Percentiles rank a stretch among this genome's conserved stretches.
Conservation (phyloP, 1,140 invertebrate species). For the Sinonovacula constricta region DNA sequence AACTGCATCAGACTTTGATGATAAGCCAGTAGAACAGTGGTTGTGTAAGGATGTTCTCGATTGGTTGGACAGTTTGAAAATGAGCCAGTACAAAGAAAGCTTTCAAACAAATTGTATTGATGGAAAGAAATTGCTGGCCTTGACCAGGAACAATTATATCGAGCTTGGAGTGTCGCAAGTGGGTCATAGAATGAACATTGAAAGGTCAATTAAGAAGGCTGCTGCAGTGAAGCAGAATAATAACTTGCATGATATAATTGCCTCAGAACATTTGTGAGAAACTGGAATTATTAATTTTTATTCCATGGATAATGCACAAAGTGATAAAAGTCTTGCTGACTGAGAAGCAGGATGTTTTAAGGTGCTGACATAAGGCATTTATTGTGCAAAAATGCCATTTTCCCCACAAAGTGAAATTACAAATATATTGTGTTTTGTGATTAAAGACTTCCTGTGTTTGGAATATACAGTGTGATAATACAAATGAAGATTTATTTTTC, state of each 20-base stretch:
- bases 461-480: too few relatives aligned
- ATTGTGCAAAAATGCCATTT: too few relatives aligned
- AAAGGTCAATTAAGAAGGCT: slow-evolving; percentile 76
- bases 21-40: slow-evolving; percentile 71
- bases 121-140: slow-evolving; percentile 70
- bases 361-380: too few relatives aligned
- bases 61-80: slow-evolving; percentile 75
- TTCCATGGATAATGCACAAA: too few relatives aligned
- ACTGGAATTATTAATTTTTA: too few relatives aligned
- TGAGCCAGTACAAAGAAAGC: slow-evolving; percentile 72
- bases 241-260: slow-evolving; percentile 22
- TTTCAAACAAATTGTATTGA: slow-evolving; percentile 74
- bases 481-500: too few relatives aligned
- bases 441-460: too few relatives aligned
- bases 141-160: slow-evolving; percentile 74
- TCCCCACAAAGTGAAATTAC: too few relatives aligned
- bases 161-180: slow-evolving; percentile 76
- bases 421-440: too few relatives aligned
- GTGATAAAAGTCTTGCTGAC: too few relatives aligned
- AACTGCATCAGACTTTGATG: slow-evolving; percentile 60
- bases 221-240: slow-evolving; percentile 36
- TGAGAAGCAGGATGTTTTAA: too few relatives aligned
- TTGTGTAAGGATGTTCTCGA: slow-evolving; percentile 74
- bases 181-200: slow-evolving; percentile 76
- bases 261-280: slow-evolving; percentile 35